Base-by-base conservation (phyloP, 2,888 invertebrate genomes). In the Mycalesis mineus region DNA sequence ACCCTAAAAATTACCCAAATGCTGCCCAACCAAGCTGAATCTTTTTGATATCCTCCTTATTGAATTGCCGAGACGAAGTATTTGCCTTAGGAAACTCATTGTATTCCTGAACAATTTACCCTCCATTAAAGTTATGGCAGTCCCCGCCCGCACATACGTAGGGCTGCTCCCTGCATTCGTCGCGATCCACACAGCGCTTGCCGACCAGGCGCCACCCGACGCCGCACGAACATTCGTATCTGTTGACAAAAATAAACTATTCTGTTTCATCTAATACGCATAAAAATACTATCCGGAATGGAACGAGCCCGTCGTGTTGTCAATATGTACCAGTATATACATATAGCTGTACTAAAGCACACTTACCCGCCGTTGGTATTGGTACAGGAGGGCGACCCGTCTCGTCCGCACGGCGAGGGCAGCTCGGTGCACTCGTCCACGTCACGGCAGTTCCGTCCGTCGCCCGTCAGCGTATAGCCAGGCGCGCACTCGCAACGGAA, bases 61-160 rank as follows among this genome's bases (percentile, higher is more conserved):
- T n/a, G n/a, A n/a, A n/a, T n/a, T n/a, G n/a, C n/a, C n/a, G n/a
- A n/a, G n/a, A n/a, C n/a, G n/a, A n/a, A n/a, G n/a, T n/a, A n/a
- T n/a, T n/a, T n/a, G n/a, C n/a, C n/a, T n/a, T n/a, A n/a, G n/a
- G n/a, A n/a, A n/a, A n/a, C n/a, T n/a, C n/a, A n/a, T n/a, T n/a
- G n/a, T n/a, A n/a, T n/a, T n/a, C n/a, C 22, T 22, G 22, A 22
- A 22, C 22, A 22, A 59, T 76, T 70, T 28, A 88, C 88, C 94
- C 94, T 37, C 97, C 97, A 55, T 95, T 94, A 1, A 95, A 94
- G 78, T 96, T 97, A 59, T 93, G 91, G 74, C 96, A 97, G 45
- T 92, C 91, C 13, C 97, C 96, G 64, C 95, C 95, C 58, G 95
- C 95, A 68, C 96, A 96, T 29, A 95, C 93, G 55, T 92, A 91